phyloP scores from a whole-genome alignment of 2,888 invertebrate species.

The Dolichopus griseipennis region DNA sequence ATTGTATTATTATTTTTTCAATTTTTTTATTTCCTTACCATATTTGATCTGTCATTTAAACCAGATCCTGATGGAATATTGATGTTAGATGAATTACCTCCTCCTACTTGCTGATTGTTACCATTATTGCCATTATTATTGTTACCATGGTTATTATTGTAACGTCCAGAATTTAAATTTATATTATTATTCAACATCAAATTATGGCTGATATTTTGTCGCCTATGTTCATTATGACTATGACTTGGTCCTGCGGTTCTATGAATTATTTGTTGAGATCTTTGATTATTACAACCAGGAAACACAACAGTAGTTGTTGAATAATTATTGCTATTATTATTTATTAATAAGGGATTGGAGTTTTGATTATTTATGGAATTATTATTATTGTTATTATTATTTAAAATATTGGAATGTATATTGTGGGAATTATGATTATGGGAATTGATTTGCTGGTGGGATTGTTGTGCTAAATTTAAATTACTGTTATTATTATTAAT shows the following conservation, averaged over 20 bases:
- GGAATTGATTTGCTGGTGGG: not conserved
- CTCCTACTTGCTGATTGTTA: constrained; percentile 18
- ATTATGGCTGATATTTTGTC: constrained; percentile 4
- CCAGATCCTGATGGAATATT: constrained; percentile 31
- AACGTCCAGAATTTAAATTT: not conserved
- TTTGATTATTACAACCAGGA: constrained; percentile 27
- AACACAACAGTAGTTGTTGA: constrained; percentile 7
- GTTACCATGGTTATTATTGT: not conserved
- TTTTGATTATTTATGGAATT: constrained; percentile 6
- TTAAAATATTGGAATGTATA: not conserved
- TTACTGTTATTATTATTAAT: not conserved
- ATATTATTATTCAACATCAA: not conserved
- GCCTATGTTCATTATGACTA: constrained; percentile 20
- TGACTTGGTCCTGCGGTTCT: constrained; percentile 29
- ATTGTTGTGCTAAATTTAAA: constrained; percentile 4
- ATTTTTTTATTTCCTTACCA: constrained; percentile 21
- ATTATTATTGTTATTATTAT: not conserved
- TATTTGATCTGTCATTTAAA: constrained; percentile 33
- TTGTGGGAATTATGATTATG: not conserved
- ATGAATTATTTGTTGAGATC: constrained; percentile 30
- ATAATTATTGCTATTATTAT: constrained; percentile 9
- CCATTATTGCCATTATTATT: constrained; percentile 4
- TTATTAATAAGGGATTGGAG: constrained; percentile 8
- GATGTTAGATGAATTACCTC: constrained; percentile 23
- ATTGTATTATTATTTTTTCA: not conserved